Evolutionary conservation across 1,140 invertebrate genomes (phyloP), one percentile per base, ranked within the genome.

Genomic region (Zaprionus tsacasi): DNA sequence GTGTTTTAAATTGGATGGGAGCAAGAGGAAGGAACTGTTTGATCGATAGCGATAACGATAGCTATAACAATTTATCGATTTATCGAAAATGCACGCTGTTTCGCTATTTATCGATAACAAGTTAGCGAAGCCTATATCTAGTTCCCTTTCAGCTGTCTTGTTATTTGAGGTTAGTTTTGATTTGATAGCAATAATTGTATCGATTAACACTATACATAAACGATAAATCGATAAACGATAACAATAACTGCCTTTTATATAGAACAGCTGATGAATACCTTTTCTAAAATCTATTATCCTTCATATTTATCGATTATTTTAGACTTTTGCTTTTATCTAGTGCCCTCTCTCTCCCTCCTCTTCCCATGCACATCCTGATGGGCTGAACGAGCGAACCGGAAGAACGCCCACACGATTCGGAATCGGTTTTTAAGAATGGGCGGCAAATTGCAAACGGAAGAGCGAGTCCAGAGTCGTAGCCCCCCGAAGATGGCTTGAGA

Each of bases 381-480:
- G 81, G 81, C 78, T 76, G 73, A 68, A 73, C 81, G 82, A 76
- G 83, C 82, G 65, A 70, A 71, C 82, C 82, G 82, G 82, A 87
- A 87, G 30, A 74, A 87, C 82, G 82, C 82, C 83, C 72, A 82
- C 79, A 10, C 45, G 70, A 82, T 77, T 87, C 76, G 56, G 59
- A 59, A 73, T 59, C 76, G 48, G 40, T 60, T 66, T 50, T 35
- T 7, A 35, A 17, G 15, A 30, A 48, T 45, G 40, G 52, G 30
- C 43, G 43, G 38, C 17, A 78, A 83, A 78, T 68, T 68, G 76
- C 71, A 57, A 75, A 43, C 76, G 76, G 76, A 81, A 60, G 58
- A 59, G 54, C 45, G 30, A 66, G 27, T 36, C 52, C 27, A 2
- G 27, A 30, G 27, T 30, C 27, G 27, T 30, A 30, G 27, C 3